Percentiles rank a stretch among this genome's conserved stretches.
Conservation (phyloP, 2,888 invertebrate genomes). For the Leptopilina syphax region DNA sequence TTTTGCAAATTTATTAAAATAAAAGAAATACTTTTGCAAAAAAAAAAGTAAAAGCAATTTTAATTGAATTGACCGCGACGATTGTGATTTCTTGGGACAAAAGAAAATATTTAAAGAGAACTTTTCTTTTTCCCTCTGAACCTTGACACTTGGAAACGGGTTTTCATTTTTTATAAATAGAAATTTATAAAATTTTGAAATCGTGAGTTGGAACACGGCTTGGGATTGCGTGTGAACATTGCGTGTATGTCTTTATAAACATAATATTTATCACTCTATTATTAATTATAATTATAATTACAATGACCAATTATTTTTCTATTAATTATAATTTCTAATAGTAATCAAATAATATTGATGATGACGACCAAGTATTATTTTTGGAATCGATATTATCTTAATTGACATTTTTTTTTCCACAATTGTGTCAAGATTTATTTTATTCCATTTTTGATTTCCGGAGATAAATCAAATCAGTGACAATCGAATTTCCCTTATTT, state of each 20-base stretch:
- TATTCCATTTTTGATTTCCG: constrained; percentile 3
- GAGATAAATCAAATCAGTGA: neutral
- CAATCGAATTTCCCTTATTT: constrained; percentile 8
- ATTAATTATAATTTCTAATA: no score
- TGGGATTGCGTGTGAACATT: constrained; percentile 44
- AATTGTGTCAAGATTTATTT: neutral
- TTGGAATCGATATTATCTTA: neutral
- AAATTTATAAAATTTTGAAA: constrained; percentile 5
- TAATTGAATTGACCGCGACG: neutral
- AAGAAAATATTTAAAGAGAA: neutral
- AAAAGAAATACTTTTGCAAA: neutral
- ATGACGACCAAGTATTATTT: constrained; percentile 20
- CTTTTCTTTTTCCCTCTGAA: neutral
- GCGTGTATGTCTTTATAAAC: constrained; percentile 30
- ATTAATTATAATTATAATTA: constrained; percentile 10
- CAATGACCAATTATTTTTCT: constrained; percentile 11
- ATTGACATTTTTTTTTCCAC: neutral
- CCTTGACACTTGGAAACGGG: constrained; percentile 4
- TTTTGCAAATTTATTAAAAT: no score
- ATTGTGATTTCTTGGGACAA: neutral
- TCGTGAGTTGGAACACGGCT: constrained; percentile 59
- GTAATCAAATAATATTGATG: neutral
- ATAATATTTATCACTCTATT: constrained; percentile 33
- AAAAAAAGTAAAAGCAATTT: neutral
- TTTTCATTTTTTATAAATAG: neutral